A percentile compares a stretch with the other conserved stretches of the same genome.
These are phyloP conservation scores for Apamea crenata DNA, from an alignment of 2,888 invertebrate genomes.

Conservation along the genomic window DNA sequence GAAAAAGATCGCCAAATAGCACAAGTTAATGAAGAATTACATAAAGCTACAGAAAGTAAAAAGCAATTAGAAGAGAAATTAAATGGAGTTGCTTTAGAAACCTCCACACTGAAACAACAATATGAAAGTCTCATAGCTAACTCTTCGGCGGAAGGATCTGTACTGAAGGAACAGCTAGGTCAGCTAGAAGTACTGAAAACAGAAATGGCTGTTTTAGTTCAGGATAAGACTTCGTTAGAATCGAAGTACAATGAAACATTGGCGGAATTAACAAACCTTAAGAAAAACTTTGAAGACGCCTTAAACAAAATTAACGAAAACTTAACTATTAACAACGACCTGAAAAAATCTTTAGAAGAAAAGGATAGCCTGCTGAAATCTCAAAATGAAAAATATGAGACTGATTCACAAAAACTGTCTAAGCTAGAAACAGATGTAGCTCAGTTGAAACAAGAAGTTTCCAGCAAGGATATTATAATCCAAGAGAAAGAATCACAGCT, in stretches of 20 bases:
- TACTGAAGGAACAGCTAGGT: conserved; percentile 82
- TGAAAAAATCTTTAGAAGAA: conserved; percentile 79
- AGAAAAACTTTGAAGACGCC: conserved; percentile 74
- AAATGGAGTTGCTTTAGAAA: conserved; percentile 81
- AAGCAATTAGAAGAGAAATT: conserved; percentile 87
- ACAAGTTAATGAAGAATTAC: conserved; percentile 81
- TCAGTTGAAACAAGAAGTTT: conserved; percentile 76
- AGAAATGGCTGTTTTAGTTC: conserved; percentile 78
- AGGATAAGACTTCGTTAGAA: conserved; percentile 82
- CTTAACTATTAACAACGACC: conserved; percentile 69
- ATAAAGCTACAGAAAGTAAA: conserved; percentile 83
- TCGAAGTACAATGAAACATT: conserved; percentile 76
- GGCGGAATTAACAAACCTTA: conserved; percentile 77
- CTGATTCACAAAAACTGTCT: conserved; percentile 76
- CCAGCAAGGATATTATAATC: conserved; percentile 74
- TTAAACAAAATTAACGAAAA: conserved; percentile 78
- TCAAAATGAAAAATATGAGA: conserved; percentile 76
- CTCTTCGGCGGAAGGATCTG: conserved; percentile 84
- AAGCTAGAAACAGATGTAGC: conserved; percentile 78
- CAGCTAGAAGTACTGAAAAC: conserved; percentile 82
- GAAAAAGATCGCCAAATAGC: conserved; percentile 88
- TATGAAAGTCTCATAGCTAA: conserved; percentile 84
- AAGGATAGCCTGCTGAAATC: conserved; percentile 81
- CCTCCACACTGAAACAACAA: conserved; percentile 82
- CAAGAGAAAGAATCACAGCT: conserved; percentile 80